Base-by-base conservation (phyloP, 2,113 vertebrate species). In the Probosciger aterrimus region DNA sequence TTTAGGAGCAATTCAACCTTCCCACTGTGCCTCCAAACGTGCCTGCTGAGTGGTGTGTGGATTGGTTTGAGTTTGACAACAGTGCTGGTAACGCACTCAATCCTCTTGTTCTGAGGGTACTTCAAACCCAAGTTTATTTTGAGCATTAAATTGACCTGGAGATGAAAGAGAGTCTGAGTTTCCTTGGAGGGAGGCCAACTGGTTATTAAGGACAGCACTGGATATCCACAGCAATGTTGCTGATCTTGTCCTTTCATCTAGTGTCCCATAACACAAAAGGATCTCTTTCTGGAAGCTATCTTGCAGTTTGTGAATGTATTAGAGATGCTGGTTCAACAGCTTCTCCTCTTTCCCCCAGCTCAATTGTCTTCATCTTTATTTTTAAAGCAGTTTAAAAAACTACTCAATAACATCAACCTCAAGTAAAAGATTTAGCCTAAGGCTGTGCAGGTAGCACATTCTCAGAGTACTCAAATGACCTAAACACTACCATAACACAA, bases 101-200 rank as follows among this genome's bases (percentile, higher is more conserved):
- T 47, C 35, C 43, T 81, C 80, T 79, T 84, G 50, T 27, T 69
- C 77, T 63, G 62, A 94, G 83, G 76, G 67, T 46, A 46, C 44
- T 86, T 95, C 62, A 94, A 92, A 77, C 63, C 20, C 50, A 75
- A 49, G 46, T 86, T 92, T 86, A 68, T 60, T 78, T 88, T 60
- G 69, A 90, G 88, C 76, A 35, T 84, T 87, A 91, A 95, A 89
- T 80, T 82, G 83, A 95, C 93, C 86, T 94, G 84, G 88, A 94
- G 92, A 91, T 91, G 86, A 85, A 94, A 33, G 62, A 89, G 81
- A 74, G 86, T 12, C 86, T 91, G 90, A 44, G 62, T 35, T 92
- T 65, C 91, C 92, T 89, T 96, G 96, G 95, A 91, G 44, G 43
- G 65, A 89, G 59, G 91, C 92, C 96, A 96, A 2, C 10, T 11